Evolutionary conservation across 2,113 vertebrate genomes (phyloP).

Genomic region (Zeus faber): DNA sequence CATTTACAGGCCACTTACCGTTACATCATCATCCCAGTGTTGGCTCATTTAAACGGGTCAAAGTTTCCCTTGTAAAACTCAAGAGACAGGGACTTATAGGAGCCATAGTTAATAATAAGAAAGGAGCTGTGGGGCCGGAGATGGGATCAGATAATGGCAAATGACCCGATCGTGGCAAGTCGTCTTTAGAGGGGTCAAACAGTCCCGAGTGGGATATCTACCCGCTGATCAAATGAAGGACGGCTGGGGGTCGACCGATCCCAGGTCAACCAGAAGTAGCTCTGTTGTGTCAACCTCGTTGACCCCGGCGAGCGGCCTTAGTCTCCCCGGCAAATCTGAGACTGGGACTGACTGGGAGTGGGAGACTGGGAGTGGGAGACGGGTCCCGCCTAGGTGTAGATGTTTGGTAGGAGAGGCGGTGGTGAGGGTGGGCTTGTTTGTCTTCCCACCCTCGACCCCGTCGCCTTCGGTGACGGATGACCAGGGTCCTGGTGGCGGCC

Average conservation of each 20-base stretch:
- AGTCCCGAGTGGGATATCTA: constrained; percentile 13
- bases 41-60: not conserved
- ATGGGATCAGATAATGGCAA: not conserved
- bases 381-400: constrained; percentile 26
- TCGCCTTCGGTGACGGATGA: constrained; percentile 68
- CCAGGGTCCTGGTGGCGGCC: constrained; percentile 32
- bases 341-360: constrained; percentile 8
- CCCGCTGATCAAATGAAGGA: constrained; percentile 65
- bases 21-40: not conserved
- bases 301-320: constrained; percentile 47
- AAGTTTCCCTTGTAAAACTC: too few relatives aligned
- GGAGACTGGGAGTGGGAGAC: not conserved
- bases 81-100: too few relatives aligned
- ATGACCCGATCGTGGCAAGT: constrained; percentile 1
- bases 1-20: too few relatives aligned
- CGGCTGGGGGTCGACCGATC: constrained; percentile 49
- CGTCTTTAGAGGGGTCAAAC: constrained; percentile 32
- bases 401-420: constrained; percentile 43
- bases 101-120: too few relatives aligned
- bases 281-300: constrained; percentile 70
- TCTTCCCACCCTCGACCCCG: constrained; percentile 44
- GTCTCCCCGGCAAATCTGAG: constrained; percentile 38
- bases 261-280: constrained; percentile 62
- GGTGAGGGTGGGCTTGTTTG: constrained; percentile 65
- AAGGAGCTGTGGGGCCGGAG: not conserved